Percentiles rank a stretch among this genome's conserved stretches.
phyloP scores from a whole-genome alignment of 1,140 invertebrate genomes.

The Nomia melanderi region DNA sequence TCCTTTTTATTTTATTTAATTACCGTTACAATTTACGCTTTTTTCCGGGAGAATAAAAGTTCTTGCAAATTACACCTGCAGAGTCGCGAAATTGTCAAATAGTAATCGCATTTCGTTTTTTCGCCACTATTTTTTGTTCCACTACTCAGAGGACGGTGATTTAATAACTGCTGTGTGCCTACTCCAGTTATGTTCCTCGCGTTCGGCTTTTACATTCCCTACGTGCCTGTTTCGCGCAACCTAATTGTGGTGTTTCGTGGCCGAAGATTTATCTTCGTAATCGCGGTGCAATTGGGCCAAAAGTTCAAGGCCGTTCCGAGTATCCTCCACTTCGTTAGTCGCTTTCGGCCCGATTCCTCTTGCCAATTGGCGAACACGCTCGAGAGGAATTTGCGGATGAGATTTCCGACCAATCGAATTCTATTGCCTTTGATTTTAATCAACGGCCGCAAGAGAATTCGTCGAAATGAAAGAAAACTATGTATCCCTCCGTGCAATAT shows the following conservation, averaged over 20 bases:
- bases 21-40: too few species aligned
- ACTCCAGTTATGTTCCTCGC: background rate
- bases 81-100: too few species aligned
- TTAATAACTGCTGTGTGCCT: background rate
- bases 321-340: slow-evolving; percentile 24
- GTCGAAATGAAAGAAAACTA: background rate
- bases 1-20: too few species aligned
- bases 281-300: slow-evolving; percentile 30
- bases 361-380: slow-evolving; percentile 28
- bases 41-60: too few species aligned
- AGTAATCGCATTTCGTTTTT: too few species aligned
- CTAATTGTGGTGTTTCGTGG: slow-evolving; percentile 14
- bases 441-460: background rate
- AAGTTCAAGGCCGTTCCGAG: slow-evolving; percentile 38
- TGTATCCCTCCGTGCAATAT: background rate
- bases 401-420: slow-evolving; percentile 17
- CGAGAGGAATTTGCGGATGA: slow-evolving; percentile 32
- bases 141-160: background rate
- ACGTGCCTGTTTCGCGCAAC: background rate
- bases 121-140: background rate
- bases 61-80: too few species aligned
- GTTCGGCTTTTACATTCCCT: background rate
- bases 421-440: background rate
- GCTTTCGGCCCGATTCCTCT: slow-evolving; percentile 16
- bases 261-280: slow-evolving; percentile 15